phyloP scores from a whole-genome alignment of 2,888 invertebrate species.

The Acronicta leporina region DNA sequence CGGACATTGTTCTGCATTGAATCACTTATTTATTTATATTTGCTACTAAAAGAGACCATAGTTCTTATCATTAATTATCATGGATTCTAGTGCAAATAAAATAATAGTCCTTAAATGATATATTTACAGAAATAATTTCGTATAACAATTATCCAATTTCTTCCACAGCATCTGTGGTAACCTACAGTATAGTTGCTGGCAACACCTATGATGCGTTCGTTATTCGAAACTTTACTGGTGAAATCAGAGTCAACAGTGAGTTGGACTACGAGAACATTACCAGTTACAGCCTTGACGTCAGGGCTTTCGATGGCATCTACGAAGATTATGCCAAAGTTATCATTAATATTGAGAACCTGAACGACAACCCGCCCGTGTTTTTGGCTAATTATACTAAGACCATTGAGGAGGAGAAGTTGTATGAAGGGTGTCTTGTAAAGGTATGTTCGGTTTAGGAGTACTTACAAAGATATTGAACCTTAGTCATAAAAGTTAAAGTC shows the following conservation, averaged over 20 bases:
- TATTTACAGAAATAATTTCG: too few relatives aligned
- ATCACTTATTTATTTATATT: too few relatives aligned
- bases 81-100: too few relatives aligned
- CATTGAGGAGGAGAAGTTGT: slow-evolving; percentile 92
- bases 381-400: slow-evolving; percentile 92
- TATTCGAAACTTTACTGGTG: slow-evolving; percentile 95
- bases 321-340: slow-evolving; percentile 95
- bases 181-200: slow-evolving; percentile 96
- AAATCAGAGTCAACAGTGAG: slow-evolving; percentile 93
- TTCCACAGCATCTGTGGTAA: slow-evolving; percentile 92
- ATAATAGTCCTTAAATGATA: too few relatives aligned
- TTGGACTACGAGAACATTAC: slow-evolving; percentile 95
- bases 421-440: slow-evolving; percentile 92
- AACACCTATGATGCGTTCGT: slow-evolving; percentile 96
- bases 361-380: slow-evolving; percentile 97
- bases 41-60: too few relatives aligned
- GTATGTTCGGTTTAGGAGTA: slow-evolving; percentile 69
- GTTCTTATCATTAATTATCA: too few relatives aligned
- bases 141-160: neutral
- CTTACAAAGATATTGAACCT: too few relatives aligned
- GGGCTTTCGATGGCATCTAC: slow-evolving; percentile 95
- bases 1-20: too few relatives aligned
- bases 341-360: slow-evolving; percentile 96
- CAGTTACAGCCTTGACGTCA: slow-evolving; percentile 94
- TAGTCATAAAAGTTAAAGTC: too few relatives aligned